Conservation (phyloP, 2,888 invertebrate genomes). For the Mechanitis messenoides region DNA sequence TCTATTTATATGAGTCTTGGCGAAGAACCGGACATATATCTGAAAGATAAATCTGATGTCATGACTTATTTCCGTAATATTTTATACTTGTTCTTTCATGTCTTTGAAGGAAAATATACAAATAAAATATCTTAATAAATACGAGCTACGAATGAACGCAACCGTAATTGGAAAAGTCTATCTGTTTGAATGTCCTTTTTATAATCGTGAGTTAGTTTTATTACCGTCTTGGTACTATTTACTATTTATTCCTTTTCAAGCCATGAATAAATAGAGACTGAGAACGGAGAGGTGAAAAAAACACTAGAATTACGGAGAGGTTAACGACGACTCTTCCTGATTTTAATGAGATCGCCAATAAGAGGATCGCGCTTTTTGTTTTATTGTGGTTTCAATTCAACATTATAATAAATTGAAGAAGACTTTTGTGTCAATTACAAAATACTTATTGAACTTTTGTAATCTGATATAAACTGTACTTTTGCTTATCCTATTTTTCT, state of each 20-base stretch:
- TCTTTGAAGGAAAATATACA: background rate
- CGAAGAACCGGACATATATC: conserved; percentile 9
- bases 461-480: too few relatives aligned
- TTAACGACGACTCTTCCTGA: conserved; percentile 59
- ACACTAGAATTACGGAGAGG: conserved; percentile 31
- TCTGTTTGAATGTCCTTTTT: conserved; percentile 5
- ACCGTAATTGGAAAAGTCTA: conserved; percentile 7
- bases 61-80: conserved; percentile 3
- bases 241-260: conserved; percentile 25
- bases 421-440: background rate
- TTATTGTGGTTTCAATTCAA: conserved; percentile 18
- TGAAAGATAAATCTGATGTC: conserved; percentile 9
- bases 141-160: conserved; percentile 3
- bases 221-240: conserved; percentile 8
- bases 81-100: conserved; percentile 6
- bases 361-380: conserved; percentile 33
- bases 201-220: conserved; percentile 7
- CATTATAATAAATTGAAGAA: conserved; percentile 4
- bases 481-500: too few relatives aligned
- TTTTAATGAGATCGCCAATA: conserved; percentile 70
- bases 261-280: conserved; percentile 28
- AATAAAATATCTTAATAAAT: background rate
- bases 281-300: conserved; percentile 30
- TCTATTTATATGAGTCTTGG: conserved; percentile 13
- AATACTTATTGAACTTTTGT: background rate